Evolutionary conservation across 2,797 vertebrate species (phyloP).

Genomic region (Triplophysa yarkandensis): DNA sequence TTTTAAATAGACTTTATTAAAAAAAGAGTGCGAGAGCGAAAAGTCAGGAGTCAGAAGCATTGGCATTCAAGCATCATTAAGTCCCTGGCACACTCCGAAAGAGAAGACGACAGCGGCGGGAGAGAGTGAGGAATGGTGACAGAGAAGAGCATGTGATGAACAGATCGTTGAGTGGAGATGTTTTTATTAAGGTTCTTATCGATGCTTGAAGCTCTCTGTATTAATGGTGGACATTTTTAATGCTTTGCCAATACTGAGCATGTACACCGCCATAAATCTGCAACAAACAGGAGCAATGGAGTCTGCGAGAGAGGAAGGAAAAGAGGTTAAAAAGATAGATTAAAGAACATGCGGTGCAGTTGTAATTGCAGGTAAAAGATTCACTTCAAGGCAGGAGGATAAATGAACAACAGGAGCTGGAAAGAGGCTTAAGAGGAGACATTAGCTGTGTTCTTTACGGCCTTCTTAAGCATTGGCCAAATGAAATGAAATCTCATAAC

Average conservation of each 20-base stretch:
- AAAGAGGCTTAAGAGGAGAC: background rate
- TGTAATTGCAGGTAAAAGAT: constrained; percentile 5
- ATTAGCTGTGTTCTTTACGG: background rate
- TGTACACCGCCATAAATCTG: constrained; percentile 76
- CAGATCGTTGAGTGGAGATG: constrained; percentile 75
- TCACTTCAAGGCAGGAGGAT: background rate
- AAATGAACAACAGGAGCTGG: background rate
- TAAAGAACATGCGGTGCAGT: constrained; percentile 7
- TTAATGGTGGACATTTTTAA: constrained; percentile 83
- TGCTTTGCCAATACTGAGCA: constrained; percentile 81
- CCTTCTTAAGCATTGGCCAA: background rate
- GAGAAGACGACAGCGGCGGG: constrained; percentile 58
- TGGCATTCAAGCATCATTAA: constrained; percentile 84
- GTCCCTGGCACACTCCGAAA: constrained; percentile 70
- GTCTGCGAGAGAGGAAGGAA: constrained; percentile 54
- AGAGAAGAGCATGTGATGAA: constrained; percentile 56
- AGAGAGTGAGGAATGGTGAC: constrained; percentile 56
- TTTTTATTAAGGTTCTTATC: constrained; percentile 84
- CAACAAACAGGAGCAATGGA: constrained; percentile 67
- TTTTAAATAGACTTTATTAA: constrained; percentile 79
- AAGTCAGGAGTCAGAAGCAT: constrained; percentile 71
- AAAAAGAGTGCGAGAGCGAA: constrained; percentile 62
- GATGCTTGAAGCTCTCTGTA: constrained; percentile 76
- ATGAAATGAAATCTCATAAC: background rate
- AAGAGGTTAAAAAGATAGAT: constrained; percentile 24